These are phyloP conservation scores for Ciona savignyi DNA, from an alignment of 23 tunicate genomes.

Conservation along the genomic window DNA sequence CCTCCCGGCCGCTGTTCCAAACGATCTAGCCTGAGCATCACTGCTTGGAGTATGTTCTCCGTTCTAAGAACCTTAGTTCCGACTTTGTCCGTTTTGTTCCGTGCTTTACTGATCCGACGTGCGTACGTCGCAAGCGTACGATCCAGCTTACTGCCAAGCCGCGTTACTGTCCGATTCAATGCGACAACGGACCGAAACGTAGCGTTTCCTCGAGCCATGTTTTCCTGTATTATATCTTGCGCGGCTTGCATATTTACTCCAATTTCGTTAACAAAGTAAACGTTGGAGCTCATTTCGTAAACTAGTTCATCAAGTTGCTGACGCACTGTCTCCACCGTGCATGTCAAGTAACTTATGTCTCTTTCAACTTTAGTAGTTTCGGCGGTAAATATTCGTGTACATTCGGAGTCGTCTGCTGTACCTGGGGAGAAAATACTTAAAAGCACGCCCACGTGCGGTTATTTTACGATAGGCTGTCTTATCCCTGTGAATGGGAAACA, in stretches of 20 bases:
- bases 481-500: no score
- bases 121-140: background rate
- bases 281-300: constrained; percentile 28
- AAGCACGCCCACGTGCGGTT: no score
- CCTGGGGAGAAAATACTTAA: no score
- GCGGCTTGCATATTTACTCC: constrained; percentile 47
- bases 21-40: background rate
- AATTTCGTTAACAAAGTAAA: constrained; percentile 37
- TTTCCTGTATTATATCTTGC: background rate
- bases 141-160: background rate
- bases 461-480: no score
- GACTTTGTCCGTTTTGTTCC: background rate
- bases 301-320: constrained; percentile 16
- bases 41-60: background rate
- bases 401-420: no score
- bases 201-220: no score
- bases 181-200: background rate
- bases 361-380: background rate
- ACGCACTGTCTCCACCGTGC: background rate
- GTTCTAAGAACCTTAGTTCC: background rate
- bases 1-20: background rate
- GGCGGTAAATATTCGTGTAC: background rate
- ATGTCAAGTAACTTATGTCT: background rate
- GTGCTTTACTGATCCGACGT: background rate
- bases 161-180: background rate